Base-by-base conservation (phyloP, 2,113 vertebrate genomes). In the Salvelinus fontinalis region DNA sequence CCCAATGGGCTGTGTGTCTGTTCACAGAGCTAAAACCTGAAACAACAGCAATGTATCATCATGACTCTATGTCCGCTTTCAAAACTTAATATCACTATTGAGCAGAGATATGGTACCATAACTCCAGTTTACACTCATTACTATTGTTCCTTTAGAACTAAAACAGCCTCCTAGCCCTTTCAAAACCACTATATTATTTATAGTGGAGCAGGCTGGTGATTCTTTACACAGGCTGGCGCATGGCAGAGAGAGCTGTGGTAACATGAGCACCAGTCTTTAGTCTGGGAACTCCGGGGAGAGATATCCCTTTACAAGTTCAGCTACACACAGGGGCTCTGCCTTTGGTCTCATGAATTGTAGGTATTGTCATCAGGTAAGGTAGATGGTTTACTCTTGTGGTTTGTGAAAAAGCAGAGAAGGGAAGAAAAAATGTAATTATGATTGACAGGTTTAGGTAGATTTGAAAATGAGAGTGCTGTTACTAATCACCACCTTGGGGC, bases 141-240 rank as follows among this genome's bases (percentile, higher is more conserved):
- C 3, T 54, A 54, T 54, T 31, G 0, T 18, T 66, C 13, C 34
- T 62, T 29, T 84, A 71, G 64, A 70, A 73, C 65, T 34, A 83
- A 22, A 82, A 79, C 68, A 67, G 70, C 44, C 48, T 70, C 54
- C 59, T 72, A 80, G 73, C 70, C 76, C 75, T 83, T 44, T 13
- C 18, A 69, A 13, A 29, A 31, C 59, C 74, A 9, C 81, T 89
- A 14, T 75, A 87, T 89, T 83, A 91, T 89, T 91, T 78, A 68
- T 49, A 67, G 7, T 71, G 74, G 48, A 1, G n/a, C 13, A 22
- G 67, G 71, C 48, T 79, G 74, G 48, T 9, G n/a, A 77, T 54
- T 49, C 73, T 67, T 59, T 54, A 70, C 66, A 49, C 22, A 78
- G 68, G 73, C 18, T 75, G 67, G 20, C 5, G 51, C 70, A 44